Base-by-base conservation (phyloP, 1,140 invertebrate species). In the Anastrepha ludens region DNA sequence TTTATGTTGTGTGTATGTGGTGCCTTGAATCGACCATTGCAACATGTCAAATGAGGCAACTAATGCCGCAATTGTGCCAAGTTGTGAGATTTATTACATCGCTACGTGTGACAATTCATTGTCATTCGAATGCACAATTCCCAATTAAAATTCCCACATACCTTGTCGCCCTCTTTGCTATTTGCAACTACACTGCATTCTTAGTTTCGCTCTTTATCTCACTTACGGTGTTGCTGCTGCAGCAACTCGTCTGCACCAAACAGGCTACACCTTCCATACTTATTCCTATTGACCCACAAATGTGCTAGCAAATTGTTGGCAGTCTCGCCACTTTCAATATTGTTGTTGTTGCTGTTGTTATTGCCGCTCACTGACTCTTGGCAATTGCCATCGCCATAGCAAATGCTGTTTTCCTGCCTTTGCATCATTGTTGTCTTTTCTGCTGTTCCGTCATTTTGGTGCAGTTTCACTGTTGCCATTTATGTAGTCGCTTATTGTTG, bases 71-170 rank as follows among this genome's bases (percentile, higher is more conserved):
- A 74, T 74, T 74, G 70, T 74, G 70, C 70, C 70, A 74, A 74
- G 70, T 74, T 47, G 44, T 74, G 70, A 29, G 70, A 74, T 74
- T 74, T 74, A 74, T 74, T 47, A 11, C 70, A 47, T 74, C 29
- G 70, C 70, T 74, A 74, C 70, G 70, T 74, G 70, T 47, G 70
- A 74, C 70, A 74, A 74, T 74, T 74, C 70, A 17, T 29, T 13
- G 70, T 74, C 44, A 44, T 74, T 50, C 44, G 41, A 74, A 44
- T 74, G 44, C 39, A 74, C 70, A 74, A 74, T 47, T 74, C 44
- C 70, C 70, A 74, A 74, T 74, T 74, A 74, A 74, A 74, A 74
- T 41, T 15, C 39, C 70, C 70, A 41, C 65, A 4, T n/a, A 41
- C 39, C 29, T 7, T 39, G 20, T 41, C 39, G 6, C 70, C 20